These are phyloP conservation scores for Trichomycterus rosablanca DNA, from an alignment of 2,113 vertebrate species.

Conservation along the genomic window DNA sequence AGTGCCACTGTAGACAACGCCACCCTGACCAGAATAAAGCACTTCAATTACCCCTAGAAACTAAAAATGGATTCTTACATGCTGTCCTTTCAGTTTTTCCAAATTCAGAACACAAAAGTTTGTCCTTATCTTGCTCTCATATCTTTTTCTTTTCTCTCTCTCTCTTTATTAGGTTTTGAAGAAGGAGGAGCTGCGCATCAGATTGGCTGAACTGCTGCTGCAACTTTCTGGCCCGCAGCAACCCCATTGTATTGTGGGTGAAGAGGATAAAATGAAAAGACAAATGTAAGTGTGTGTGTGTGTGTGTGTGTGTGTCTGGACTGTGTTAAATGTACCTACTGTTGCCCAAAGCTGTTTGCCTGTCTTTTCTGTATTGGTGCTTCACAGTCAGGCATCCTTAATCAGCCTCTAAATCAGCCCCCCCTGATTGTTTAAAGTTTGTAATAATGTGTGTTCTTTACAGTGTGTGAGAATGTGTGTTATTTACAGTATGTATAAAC, in stretches of 20 bases:
- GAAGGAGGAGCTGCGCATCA: constrained; percentile 75
- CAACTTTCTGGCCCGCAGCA: constrained; percentile 73
- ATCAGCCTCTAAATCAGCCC: too few relatives aligned
- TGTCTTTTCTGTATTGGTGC: not conserved
- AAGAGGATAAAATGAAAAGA: constrained; percentile 76
- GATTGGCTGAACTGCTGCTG: constrained; percentile 76
- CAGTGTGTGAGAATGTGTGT: too few relatives aligned
- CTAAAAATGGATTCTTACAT: too few relatives aligned
- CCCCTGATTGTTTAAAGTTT: too few relatives aligned
- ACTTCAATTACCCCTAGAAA: too few relatives aligned
- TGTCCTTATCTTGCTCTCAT: not conserved
- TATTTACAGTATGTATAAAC: too few relatives aligned
- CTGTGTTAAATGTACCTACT: constrained; percentile 27
- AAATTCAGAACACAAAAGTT: too few relatives aligned
- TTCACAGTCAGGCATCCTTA: constrained; percentile 12
- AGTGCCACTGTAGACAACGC: too few relatives aligned
- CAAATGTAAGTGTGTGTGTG: constrained; percentile 66
- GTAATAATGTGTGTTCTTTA: too few relatives aligned
- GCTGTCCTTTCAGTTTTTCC: too few relatives aligned
- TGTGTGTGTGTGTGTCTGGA: too few relatives aligned
- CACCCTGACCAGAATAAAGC: too few relatives aligned
- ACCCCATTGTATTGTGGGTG: constrained; percentile 66
- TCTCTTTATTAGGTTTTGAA: constrained; percentile 68
- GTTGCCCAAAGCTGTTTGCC: not conserved
- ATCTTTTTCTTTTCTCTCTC: constrained; percentile 42